Evolutionary conservation across 64 coral and sea anemone species (phyloP).

Genomic region (Montipora sp.): DNA sequence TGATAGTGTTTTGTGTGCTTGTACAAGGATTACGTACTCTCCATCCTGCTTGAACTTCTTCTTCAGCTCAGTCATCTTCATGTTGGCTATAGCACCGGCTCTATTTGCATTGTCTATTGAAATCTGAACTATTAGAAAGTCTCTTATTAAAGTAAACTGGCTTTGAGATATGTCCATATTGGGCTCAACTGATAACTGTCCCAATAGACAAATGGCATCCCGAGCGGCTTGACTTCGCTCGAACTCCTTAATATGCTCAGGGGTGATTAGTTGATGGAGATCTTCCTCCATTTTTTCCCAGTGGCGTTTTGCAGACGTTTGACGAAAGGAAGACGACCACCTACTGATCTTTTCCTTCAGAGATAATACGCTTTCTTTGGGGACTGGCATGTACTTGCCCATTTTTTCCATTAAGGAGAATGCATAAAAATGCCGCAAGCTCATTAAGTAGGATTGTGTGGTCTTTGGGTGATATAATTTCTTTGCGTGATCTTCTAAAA

Average conservation of each 20-base stretch:
- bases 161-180: conserved; percentile 46
- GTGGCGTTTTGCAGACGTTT: conserved; percentile 27
- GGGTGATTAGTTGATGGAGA: conserved; percentile 33
- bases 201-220: conserved; percentile 17
- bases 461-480: background rate
- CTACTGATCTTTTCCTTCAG: conserved; percentile 38
- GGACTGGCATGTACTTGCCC: background rate
- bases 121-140: conserved; percentile 56
- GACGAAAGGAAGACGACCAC: conserved; percentile 42
- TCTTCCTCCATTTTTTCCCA: conserved; percentile 68
- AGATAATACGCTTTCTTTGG: conserved; percentile 41
- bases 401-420: background rate
- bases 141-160: conserved; percentile 44
- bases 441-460: background rate
- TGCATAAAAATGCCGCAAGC: background rate
- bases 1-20: conserved; percentile 53
- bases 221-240: conserved; percentile 57
- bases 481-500: background rate
- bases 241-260: conserved; percentile 43
- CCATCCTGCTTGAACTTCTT: conserved; percentile 30
- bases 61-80: conserved; percentile 31
- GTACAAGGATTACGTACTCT: conserved; percentile 32
- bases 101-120: conserved; percentile 62
- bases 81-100: conserved; percentile 40
- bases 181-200: conserved; percentile 41